Conservation (phyloP, 1,140 invertebrate species). For the Ceratina japonica region DNA sequence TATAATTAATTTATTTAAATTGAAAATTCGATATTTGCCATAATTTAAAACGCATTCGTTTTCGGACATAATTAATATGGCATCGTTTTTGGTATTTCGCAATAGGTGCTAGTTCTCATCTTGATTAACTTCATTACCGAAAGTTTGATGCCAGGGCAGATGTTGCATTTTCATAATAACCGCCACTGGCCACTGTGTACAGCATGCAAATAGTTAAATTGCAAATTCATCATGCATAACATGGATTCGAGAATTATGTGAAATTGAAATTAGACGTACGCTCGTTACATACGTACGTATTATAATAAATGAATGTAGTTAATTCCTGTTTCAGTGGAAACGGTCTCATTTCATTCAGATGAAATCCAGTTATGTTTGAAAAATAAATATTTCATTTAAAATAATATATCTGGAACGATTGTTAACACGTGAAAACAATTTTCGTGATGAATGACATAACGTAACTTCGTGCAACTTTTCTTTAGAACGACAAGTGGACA, state of each 20-base stretch:
- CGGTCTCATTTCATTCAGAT: not conserved
- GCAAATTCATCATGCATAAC: slow-evolving; percentile 18
- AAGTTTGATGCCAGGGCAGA: slow-evolving; percentile 37
- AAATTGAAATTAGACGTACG: slow-evolving; percentile 14
- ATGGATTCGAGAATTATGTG: slow-evolving; percentile 7
- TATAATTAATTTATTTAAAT: not conserved
- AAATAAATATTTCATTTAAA: too few species aligned
- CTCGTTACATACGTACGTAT: not conserved
- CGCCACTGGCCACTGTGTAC: not conserved
- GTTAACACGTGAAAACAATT: too few species aligned
- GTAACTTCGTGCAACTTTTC: too few species aligned
- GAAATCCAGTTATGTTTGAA: too few species aligned
- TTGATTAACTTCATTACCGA: slow-evolving; percentile 47
- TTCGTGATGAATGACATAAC: too few species aligned
- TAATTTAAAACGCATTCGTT: slow-evolving; percentile 1
- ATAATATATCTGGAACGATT: too few species aligned
- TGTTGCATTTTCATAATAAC: slow-evolving; percentile 48
- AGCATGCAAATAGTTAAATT: slow-evolving; percentile 33
- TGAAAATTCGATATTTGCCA: not conserved
- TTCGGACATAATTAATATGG: slow-evolving; percentile 4
- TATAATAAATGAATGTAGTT: not conserved
- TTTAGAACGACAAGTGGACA: too few species aligned
- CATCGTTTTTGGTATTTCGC: not conserved
- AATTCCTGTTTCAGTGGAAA: not conserved
- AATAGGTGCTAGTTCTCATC: not conserved